Percentiles rank a stretch among this genome's conserved stretches.
Evolutionary conservation across 1,140 invertebrate species (phyloP).

Genomic region (Venustaconcha ellipsiformis): DNA sequence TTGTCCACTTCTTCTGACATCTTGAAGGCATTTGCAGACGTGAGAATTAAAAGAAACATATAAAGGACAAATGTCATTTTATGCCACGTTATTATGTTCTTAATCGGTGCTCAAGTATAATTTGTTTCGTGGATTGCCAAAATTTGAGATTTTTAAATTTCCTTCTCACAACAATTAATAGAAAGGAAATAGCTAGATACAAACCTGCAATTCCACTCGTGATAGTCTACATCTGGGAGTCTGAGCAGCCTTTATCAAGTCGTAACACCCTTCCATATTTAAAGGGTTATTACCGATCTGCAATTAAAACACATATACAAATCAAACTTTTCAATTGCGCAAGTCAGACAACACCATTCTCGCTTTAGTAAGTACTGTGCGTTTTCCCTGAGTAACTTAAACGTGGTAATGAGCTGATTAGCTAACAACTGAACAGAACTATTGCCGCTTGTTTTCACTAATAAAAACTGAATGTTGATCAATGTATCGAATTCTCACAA

Average conservation of each 20-base stretch:
- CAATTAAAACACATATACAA: constrained; percentile 4
- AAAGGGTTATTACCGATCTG: constrained; percentile 61
- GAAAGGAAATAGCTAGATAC: neutral
- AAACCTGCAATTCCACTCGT: constrained; percentile 50
- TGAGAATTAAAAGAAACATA: too few species aligned
- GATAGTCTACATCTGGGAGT: constrained; percentile 33
- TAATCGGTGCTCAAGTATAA: neutral
- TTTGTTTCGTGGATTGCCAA: neutral
- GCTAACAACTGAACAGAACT: too few species aligned
- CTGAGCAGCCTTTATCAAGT: constrained; percentile 46
- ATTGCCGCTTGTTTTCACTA: too few species aligned
- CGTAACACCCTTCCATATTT: constrained; percentile 59
- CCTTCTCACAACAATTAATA: neutral
- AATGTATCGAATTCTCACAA: too few species aligned
- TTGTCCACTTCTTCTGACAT: too few species aligned
- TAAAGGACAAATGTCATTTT: too few species aligned
- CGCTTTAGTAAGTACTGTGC: too few species aligned
- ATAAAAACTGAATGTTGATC: too few species aligned
- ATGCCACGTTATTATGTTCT: neutral
- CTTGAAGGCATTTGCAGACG: too few species aligned
- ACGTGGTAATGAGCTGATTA: too few species aligned
- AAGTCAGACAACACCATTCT: too few species aligned
- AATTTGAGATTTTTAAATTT: neutral
- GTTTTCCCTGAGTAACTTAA: too few species aligned
- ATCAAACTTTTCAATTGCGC: neutral